Base-by-base conservation (phyloP, 2,888 invertebrate species). In the Volucella zonaria region DNA sequence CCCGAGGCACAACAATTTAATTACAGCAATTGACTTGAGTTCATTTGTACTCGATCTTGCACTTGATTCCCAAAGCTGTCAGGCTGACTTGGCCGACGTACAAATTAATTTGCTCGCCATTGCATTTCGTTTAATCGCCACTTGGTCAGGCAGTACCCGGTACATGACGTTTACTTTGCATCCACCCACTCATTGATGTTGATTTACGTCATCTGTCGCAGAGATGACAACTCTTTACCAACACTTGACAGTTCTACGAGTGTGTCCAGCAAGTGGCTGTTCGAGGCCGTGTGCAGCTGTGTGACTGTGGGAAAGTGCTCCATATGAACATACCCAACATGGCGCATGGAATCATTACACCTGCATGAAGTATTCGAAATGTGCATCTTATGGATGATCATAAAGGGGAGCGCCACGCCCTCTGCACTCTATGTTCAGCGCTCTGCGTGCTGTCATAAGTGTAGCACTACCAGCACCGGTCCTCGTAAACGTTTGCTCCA, bases 1-100 rank as follows among this genome's bases (percentile, higher is more conserved):
- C 45, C 1, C 10, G 56, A 74, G 54, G 64, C 74, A 38, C n/a
- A 38, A 9, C 11, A 23, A 77, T 70, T 77, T 77, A 77, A 77
- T 77, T 77, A 70, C 77, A 77, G 68, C 70, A 78, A 78, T 78
- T 78, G 77, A 78, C 70, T 78, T 70, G 77, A 70, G 77, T 71
- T 62, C 77, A 62, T 78, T 71, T 56, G 62, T 54, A 56, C 62
- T 49, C 70, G 77, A 70, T 62, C 77, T 77, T 77, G 77, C 77
- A 77, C 77, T 77, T 77, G 77, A 62, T 77, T 77, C 77, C 77
- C 77, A 62, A 77, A 77, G 70, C 71, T 80, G 80, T 80, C 80
- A 80, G 68, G 45, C 80, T 54, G 68, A 56, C 68, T 40, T 68
- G 56, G 31, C 80, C 80, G 75, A 80, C 75, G 75, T 75, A 80